phyloP scores from a whole-genome alignment of 2,113 vertebrate species.

The Campylomormyrus numenius region DNA sequence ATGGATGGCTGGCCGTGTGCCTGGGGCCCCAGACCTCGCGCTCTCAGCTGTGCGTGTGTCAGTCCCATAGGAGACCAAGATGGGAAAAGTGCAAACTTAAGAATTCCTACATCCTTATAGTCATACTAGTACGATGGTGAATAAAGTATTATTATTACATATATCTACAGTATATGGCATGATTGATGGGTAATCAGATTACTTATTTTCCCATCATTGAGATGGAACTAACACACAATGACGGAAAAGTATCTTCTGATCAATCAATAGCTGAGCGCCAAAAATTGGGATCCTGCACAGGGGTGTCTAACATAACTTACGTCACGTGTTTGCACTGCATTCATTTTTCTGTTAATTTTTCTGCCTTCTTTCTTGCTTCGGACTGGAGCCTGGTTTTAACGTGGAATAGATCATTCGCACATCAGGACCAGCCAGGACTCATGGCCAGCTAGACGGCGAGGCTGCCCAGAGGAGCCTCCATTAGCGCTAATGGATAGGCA shows the following conservation, averaged over 20 bases:
- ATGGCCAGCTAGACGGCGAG: slow-evolving; percentile 18
- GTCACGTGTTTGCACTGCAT: not conserved
- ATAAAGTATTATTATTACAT: not conserved
- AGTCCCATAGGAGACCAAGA: not conserved
- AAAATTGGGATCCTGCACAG: not conserved
- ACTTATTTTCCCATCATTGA: slow-evolving; percentile 11
- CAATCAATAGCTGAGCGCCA: not conserved
- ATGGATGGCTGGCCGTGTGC: not conserved
- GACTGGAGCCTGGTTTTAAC: slow-evolving; percentile 22
- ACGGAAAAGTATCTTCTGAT: not conserved
- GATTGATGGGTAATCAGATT: not conserved
- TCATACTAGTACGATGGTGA: not conserved
- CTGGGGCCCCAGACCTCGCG: too few relatives aligned
- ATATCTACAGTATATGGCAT: slow-evolving; percentile 19
- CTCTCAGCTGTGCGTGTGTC: too few relatives aligned
- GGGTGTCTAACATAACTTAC: not conserved
- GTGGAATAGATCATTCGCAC: slow-evolving; percentile 35
- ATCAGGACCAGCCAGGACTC: slow-evolving; percentile 26
- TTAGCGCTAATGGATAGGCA: slow-evolving; percentile 43
- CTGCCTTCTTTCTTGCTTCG: slow-evolving; percentile 14
- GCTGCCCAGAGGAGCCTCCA: slow-evolving; percentile 36
- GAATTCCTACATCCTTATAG: not conserved
- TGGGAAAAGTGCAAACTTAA: not conserved
- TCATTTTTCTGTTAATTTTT: not conserved
- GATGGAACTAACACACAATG: not conserved